Evolutionary conservation across 1,140 invertebrate species (phyloP).

Genomic region (Drosophila teissieri): DNA sequence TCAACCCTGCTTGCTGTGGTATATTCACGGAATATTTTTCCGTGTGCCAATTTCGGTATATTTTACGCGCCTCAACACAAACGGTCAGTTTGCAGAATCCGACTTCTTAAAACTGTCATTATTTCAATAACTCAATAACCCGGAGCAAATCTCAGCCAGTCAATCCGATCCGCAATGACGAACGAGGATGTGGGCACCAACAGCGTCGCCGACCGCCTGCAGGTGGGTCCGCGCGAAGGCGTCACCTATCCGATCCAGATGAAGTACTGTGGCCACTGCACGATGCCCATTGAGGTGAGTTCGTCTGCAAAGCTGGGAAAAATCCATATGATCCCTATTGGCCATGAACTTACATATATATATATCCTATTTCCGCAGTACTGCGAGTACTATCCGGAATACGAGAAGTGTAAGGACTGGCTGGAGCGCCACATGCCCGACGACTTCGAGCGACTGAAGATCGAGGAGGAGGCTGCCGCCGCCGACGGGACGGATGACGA

Average conservation of each 20-base stretch:
- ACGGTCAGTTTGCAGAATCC: not conserved
- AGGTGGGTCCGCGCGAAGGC: conserved; percentile 79
- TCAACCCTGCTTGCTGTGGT: not conserved
- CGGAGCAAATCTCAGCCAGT: conserved; percentile 11
- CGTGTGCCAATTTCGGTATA: not conserved
- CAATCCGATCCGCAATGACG: conserved; percentile 49
- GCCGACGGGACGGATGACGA: conserved; percentile 91
- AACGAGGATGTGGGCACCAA: conserved; percentile 43
- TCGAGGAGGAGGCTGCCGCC: conserved; percentile 87
- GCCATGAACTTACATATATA: not conserved
- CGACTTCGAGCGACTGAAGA: conserved; percentile 93
- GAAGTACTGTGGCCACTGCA: conserved; percentile 97
- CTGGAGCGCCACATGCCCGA: conserved; percentile 96
- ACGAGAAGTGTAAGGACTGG: conserved; percentile 99
- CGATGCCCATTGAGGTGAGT: conserved; percentile 92
- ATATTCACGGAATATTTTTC: not conserved
- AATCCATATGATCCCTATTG: not conserved
- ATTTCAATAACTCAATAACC: not conserved
- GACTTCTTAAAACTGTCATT: not conserved
- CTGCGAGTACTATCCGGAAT: conserved; percentile 99
- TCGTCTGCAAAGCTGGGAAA: not conserved
- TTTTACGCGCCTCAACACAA: not conserved
- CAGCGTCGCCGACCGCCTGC: conserved; percentile 70
- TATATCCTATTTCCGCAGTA: conserved; percentile 88
- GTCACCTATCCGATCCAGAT: conserved; percentile 94